Evolutionary conservation across 1,140 invertebrate species (phyloP).

Genomic region (Leptopilina clavipes): DNA sequence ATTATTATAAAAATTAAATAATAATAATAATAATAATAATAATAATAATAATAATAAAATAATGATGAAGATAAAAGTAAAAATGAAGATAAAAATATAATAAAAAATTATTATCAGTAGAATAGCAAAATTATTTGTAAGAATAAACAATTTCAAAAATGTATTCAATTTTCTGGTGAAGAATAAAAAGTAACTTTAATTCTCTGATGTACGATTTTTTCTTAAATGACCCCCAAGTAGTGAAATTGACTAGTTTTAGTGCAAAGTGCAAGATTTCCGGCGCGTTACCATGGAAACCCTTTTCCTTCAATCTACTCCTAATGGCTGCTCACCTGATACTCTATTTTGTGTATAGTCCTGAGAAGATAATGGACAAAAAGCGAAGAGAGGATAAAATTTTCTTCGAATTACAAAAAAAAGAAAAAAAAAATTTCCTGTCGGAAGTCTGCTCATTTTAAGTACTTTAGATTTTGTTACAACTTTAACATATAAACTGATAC

Average conservation of each 20-base stretch:
- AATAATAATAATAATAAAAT: no score
- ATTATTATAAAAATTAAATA: no score
- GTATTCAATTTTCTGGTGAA: no score
- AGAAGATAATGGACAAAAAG: conserved; percentile 15
- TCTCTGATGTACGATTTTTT: not conserved
- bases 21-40: no score
- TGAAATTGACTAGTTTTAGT: conserved; percentile 12
- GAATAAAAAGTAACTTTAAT: no score
- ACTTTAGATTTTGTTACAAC: not conserved
- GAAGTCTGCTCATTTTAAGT: not conserved
- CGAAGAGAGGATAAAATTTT: not conserved
- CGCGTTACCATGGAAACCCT: not conserved
- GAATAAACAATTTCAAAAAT: no score
- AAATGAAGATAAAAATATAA: no score
- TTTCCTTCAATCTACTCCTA: conserved; percentile 1
- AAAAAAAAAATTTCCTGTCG: not conserved
- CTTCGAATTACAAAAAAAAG: not conserved
- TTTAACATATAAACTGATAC: not conserved
- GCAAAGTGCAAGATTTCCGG: conserved; percentile 7
- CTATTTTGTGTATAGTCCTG: conserved; percentile 8
- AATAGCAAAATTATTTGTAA: no score
- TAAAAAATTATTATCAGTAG: no score
- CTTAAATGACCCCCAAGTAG: not conserved
- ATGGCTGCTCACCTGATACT: not conserved
- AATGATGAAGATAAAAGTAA: no score